Evolutionary conservation across 2,888 invertebrate genomes (phyloP).

Genomic region (Anoncus sp.): DNA sequence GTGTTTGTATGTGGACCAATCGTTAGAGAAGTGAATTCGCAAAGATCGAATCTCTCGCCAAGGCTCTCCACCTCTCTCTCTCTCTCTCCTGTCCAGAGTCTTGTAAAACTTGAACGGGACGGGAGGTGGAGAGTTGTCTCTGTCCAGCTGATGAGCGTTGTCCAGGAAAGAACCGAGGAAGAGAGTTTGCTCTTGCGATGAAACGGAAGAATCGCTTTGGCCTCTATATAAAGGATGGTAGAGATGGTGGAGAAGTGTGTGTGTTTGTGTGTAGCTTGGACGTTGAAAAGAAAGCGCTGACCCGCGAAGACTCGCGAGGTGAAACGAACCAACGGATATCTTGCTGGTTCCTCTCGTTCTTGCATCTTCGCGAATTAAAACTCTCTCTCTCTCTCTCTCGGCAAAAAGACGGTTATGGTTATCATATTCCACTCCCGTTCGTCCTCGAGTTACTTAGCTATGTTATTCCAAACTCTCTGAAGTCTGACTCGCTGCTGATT

Average conservation of each 20-base stretch:
- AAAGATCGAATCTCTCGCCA: conserved; percentile 26
- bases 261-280: conserved; percentile 30
- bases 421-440: no score
- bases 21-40: conserved; percentile 34
- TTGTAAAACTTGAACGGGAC: conserved; percentile 32
- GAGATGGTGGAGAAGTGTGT: conserved; percentile 1
- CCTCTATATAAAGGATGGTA: conserved; percentile 45
- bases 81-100: conserved; percentile 34
- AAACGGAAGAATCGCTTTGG: conserved; percentile 58
- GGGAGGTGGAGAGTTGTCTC: conserved; percentile 25
- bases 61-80: no score
- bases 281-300: conserved; percentile 65
- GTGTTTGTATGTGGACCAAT: conserved; percentile 6
- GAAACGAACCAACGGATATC: conserved; percentile 55
- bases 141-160: conserved; percentile 12
- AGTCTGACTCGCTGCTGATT: no score
- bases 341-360: conserved; percentile 30
- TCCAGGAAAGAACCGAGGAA: conserved; percentile 53
- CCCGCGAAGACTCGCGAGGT: conserved; percentile 60
- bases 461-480: no score
- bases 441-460: no score
- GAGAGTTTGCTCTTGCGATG: conserved; percentile 47
- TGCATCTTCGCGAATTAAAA: conserved; percentile 26
- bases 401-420: no score
- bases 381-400: conserved; percentile 11